phyloP scores from a whole-genome alignment of 2,113 vertebrate genomes.

The Bombycilla garrulus region DNA sequence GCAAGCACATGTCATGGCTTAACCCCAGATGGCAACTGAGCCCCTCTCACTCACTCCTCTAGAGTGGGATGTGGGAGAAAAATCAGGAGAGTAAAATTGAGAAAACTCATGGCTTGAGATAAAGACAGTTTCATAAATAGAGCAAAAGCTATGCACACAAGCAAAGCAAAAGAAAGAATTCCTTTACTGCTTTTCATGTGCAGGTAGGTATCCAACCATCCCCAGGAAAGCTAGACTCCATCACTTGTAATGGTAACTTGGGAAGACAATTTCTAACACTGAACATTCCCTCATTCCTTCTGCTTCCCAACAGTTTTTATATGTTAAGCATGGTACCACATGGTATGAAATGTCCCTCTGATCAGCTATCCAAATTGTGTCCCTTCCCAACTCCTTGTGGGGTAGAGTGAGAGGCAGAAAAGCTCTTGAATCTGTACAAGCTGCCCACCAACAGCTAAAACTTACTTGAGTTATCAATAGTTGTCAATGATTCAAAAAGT shows the following conservation, averaged over 20 bases:
- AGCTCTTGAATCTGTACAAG: neutral
- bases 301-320: neutral
- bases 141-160: neutral
- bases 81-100: neutral
- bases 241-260: fast-evolving
- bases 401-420: neutral
- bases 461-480: neutral
- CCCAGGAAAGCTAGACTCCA: neutral
- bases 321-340: no score
- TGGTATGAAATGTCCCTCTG: neutral
- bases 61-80: neutral
- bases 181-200: neutral
- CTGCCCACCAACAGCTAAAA: neutral
- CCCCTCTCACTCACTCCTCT: fast-evolving
- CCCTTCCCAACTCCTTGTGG: neutral
- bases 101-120: neutral
- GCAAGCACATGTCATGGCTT: neutral
- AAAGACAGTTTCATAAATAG: neutral
- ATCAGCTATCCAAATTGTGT: no score
- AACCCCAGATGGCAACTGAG: neutral
- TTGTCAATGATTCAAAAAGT: neutral
- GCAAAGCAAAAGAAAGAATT: neutral
- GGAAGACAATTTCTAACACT: neutral
- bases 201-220: neutral
- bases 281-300: neutral